Conservation (phyloP, 1,140 invertebrate species). For the Belonocnema kinseyi region DNA sequence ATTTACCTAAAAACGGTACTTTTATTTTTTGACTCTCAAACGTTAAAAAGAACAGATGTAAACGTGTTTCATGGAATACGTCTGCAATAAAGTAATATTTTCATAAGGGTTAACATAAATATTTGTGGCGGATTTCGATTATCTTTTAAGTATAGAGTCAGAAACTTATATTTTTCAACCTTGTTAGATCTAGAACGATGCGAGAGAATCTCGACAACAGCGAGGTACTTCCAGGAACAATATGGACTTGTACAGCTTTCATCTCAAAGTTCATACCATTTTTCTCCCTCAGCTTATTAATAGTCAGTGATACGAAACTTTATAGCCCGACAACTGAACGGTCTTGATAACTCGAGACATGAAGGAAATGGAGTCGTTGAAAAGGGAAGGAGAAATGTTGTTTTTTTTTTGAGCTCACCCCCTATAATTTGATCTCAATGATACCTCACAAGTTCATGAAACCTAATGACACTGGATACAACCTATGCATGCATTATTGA, state of each 20-base stretch:
- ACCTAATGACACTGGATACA: background rate
- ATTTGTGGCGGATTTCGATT: no score
- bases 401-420: background rate
- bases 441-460: slow-evolving; percentile 21
- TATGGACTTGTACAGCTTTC: slow-evolving; percentile 28
- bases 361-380: background rate
- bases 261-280: slow-evolving; percentile 22
- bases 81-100: no score
- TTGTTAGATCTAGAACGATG: slow-evolving; percentile 21
- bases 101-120: no score
- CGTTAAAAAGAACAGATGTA: no score
- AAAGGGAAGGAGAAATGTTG: background rate
- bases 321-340: slow-evolving; percentile 11
- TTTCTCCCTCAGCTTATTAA: slow-evolving; percentile 16
- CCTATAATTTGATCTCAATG: background rate
- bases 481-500: background rate
- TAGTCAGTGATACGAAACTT: slow-evolving; percentile 20
- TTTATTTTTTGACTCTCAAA: no score
- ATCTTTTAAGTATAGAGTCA: background rate
- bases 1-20: no score
- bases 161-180: background rate
- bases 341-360: slow-evolving; percentile 2
- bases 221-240: slow-evolving; percentile 24
- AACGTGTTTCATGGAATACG: no score
- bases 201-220: background rate